Evolutionary conservation across 2,888 invertebrate genomes (phyloP), one percentile per base, ranked within the genome.

Genomic region (Epinotia demarniana): DNA sequence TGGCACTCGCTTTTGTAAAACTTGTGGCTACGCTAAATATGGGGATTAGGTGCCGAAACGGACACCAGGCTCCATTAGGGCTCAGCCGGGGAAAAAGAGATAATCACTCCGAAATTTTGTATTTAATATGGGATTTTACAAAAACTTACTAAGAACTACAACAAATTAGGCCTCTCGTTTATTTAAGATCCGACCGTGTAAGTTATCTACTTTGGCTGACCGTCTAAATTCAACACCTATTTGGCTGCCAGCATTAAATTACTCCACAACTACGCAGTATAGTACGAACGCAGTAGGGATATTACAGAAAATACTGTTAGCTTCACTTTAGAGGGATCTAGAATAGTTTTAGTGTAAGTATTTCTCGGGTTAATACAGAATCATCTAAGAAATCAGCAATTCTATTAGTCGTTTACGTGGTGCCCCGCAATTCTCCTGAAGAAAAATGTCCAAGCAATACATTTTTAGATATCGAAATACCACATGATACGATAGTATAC

Each of bases 171-270:
- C 16, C 5, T 55, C 62, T 67, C 58, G 53, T 72, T 39, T 72
- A 60, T 75, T 75, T 68, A 67, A 61, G 58, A 61, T 23, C 16
- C 33, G 27, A 76, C 68, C 73, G 57, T 73, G 63, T 68, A 73
- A 72, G 43, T 71, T 71, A 61, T 61, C 75, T 49, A 49, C 69
- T 75, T 71, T 46, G 75, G 49, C 64, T 53, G 70, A 60, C 75
- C 66, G 57, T 77, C 67, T 43, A 75, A 72, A 75, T 75, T 77
- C 73, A 75, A 75, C 77, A 77, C 75, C 72, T 75, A 66, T 71
- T 75, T 61, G 66, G 61, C 67, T 60, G 27, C 71, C 62, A 58
- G 72, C 77, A 67, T 72, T 68, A 77, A 75, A 77, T 75, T 67
- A 68, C 58, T 72, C 19, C 33, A 60, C 67, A 39, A 43, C 23